Evolutionary conservation across 1,140 invertebrate genomes (phyloP).

Genomic region (Ips typographus): DNA sequence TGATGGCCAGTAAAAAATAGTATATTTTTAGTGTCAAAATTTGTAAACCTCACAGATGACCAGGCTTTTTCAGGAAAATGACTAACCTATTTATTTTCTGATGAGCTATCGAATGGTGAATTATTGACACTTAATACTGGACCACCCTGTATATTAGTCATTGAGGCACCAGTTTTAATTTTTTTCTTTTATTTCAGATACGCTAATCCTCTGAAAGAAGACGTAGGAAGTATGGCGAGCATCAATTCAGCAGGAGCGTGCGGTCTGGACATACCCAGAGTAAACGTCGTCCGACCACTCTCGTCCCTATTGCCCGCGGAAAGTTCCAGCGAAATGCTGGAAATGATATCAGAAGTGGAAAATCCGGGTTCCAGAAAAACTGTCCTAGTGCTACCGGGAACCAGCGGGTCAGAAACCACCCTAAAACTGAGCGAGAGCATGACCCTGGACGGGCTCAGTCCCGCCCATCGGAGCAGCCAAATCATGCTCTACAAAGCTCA

Average conservation of each 20-base stretch:
- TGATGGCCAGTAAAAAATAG: too few species aligned
- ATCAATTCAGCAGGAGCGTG: conserved; percentile 47
- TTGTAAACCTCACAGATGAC: too few species aligned
- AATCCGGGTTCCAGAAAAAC: conserved; percentile 52
- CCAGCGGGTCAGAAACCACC: conserved; percentile 45
- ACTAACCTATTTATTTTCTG: too few species aligned
- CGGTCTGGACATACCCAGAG: conserved; percentile 51
- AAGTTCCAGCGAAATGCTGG: conserved; percentile 60
- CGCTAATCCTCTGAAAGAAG: conserved; percentile 63
- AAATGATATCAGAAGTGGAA: conserved; percentile 62
- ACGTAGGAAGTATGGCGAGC: conserved; percentile 52
- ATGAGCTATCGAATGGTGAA: too few species aligned
- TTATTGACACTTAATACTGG: too few species aligned
- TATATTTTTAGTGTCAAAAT: too few species aligned
- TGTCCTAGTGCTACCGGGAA: conserved; percentile 49
- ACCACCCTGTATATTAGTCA: too few species aligned
- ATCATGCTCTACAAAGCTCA: conserved; percentile 72
- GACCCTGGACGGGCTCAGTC: conserved; percentile 47
- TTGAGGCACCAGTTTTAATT: neutral
- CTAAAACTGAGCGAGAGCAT: conserved; percentile 46
- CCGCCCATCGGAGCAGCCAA: conserved; percentile 60
- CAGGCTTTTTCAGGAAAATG: too few species aligned
- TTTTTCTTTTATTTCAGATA: conserved; percentile 53
- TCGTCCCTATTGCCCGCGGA: conserved; percentile 54
- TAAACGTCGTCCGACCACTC: conserved; percentile 62